Evolutionary conservation across 2,797 vertebrate species (phyloP), one percentile per base, ranked within the genome.

Genomic region (Meriones psammophilus): DNA sequence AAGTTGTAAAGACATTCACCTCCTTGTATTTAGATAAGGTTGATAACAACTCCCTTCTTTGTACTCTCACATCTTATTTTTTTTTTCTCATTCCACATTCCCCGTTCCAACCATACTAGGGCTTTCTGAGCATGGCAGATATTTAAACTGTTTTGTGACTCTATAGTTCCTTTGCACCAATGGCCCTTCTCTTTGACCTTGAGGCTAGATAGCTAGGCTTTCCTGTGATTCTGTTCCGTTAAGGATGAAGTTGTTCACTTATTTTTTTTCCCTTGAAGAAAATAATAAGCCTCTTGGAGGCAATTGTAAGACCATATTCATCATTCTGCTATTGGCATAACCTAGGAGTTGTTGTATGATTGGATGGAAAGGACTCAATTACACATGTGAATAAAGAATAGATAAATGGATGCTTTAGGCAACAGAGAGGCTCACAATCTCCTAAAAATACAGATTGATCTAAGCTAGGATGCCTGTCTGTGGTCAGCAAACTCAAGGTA

Each of bases 401-500:
- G 26, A 58, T 80, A 26, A 54, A 69, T n/a, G 15, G 64, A 42
- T 56, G 3, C 22, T 78, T 7, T 36, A 26, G 13, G 36, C 56
- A 20, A 74, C 17, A 36, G 71, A 50, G 33, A 22, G 68, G 33
- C 46, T 50, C 24, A 60, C 0, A 56, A 1, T 22, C 39, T 92
- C 77, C 81, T 54, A 76, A 90, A 93, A 42, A 78, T 5, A 30
- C 36, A 91, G 58, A 66, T 30, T 86, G 68, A 13, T 69, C 56
- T 33, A 88, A 42, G 15, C 39, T n/a, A 87, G 39, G 8, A 64
- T 74, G 76, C 20, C 50, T n/a, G 24, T 76, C 54, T 13, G 18
- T 93, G 20, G 36, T 89, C 3, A 86, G 20, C 14, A 88, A 95
- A 90, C 24, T 42, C 30, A 93, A 88, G 42, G 60, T 6, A 77